Base-by-base conservation (phyloP, 1,140 invertebrate species). In the Halyomorpha halys region DNA sequence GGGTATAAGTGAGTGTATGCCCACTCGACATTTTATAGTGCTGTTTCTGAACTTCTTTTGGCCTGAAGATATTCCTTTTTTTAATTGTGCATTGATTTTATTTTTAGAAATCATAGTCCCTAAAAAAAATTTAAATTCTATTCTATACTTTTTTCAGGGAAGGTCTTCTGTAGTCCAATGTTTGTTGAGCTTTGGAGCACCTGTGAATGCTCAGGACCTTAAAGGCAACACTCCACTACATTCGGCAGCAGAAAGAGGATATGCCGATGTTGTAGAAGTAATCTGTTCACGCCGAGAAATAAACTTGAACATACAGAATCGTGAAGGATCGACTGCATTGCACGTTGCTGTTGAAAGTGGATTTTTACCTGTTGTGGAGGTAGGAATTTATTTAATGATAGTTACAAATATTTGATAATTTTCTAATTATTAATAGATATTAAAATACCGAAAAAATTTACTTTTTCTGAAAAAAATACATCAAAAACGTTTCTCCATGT, bases 341-440 rank as follows among this genome's bases (percentile, higher is more conserved):
- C 75, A 76, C 63, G 71, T 76, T 13, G 76, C 76, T 14, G 73
- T 76, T 0, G 76, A 77, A 62, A 77, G 76, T 63, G 74, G 76
- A 13, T 76, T 77, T 30, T 69, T 72, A 3, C 70, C 72, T 21
- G 73, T 76, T 3, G 75, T 76, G 18, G 49, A 69, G 65, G 69
- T 69, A 54, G 30, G 1, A 61, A 47, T 39, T 16, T 49, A 16
- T 4, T 19, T 65, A 44, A 8, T 34, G 27, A 8, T n/a, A n/a
- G n/a, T n/a, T n/a, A n/a, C n/a, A n/a, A n/a, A n/a, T n/a, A n/a
- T n/a, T n/a, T n/a, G n/a, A n/a, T n/a, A n/a, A n/a, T n/a, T n/a
- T n/a, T n/a, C n/a, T n/a, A n/a, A n/a, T n/a, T n/a, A n/a, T n/a
- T n/a, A n/a, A n/a, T n/a, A n/a, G n/a, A n/a, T n/a, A n/a, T n/a